Evolutionary conservation across 2,113 vertebrate species (phyloP).

Genomic region (Gadus chalcogrammus): DNA sequence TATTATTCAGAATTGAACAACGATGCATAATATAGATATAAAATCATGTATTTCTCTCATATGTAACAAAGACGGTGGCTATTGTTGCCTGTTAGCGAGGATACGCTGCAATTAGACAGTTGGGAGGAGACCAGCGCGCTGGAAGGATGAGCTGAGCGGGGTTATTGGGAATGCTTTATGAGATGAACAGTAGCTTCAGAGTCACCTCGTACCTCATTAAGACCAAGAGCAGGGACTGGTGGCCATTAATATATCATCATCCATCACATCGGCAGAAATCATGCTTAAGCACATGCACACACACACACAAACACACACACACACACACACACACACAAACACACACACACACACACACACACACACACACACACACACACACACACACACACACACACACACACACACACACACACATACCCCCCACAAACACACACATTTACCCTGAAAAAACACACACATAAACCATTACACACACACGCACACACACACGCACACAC

Average conservation of each 20-base stretch:
- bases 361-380: slow-evolving; percentile 12
- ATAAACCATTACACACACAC: slow-evolving; percentile 9
- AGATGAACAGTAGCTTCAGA: slow-evolving; percentile 48
- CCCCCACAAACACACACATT: slow-evolving; percentile 1
- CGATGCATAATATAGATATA: too few relatives aligned
- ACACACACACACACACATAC: not conserved
- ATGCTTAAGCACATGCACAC: slow-evolving; percentile 8
- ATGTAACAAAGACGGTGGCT: too few relatives aligned
- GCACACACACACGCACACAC: slow-evolving; percentile 17
- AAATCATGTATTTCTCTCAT: too few relatives aligned
- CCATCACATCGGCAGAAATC: slow-evolving; percentile 21
- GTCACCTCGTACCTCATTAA: slow-evolving; percentile 36
- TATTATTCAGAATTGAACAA: too few relatives aligned
- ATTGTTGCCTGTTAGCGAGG: not conserved
- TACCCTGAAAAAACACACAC: slow-evolving; percentile 9
- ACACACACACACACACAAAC: too few relatives aligned
- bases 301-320: not conserved
- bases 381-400: slow-evolving; percentile 10
- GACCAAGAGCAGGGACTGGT: slow-evolving; percentile 26
- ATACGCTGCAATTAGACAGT: slow-evolving; percentile 12
- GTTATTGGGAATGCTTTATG: slow-evolving; percentile 39
- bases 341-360: too few relatives aligned
- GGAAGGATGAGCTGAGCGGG: slow-evolving; percentile 31
- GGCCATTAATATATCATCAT: slow-evolving; percentile 68
- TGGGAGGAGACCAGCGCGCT: slow-evolving; percentile 15